These are phyloP conservation scores for Neotoxoptera formosana DNA, from an alignment of 1,140 invertebrate species.

Conservation along the genomic window DNA sequence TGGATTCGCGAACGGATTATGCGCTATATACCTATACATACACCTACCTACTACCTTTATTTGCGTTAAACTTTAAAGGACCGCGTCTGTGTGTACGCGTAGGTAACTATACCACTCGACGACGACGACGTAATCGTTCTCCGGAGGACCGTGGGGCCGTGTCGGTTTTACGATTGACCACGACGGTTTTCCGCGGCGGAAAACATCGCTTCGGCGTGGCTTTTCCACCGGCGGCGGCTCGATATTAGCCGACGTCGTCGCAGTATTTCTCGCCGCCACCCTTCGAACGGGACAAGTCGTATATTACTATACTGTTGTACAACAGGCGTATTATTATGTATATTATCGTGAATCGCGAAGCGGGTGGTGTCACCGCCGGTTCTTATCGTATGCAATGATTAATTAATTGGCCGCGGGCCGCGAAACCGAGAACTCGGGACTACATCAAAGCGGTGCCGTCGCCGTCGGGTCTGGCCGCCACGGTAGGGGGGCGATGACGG, in stretches of 20 bases:
- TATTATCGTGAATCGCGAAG: not conserved
- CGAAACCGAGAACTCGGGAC: not conserved
- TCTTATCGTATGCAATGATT: not conserved
- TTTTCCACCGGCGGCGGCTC: too few relatives aligned
- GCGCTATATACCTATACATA: not conserved
- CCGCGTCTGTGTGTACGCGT: too few relatives aligned
- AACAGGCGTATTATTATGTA: not conserved
- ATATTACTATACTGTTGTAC: not conserved
- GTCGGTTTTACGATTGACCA: not conserved
- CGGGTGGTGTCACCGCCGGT: not conserved
- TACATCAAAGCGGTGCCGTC: not conserved
- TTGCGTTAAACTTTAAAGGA: conserved; percentile 26
- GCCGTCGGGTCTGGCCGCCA: not conserved
- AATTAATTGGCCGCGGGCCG: not conserved
- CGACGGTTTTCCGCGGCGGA: not conserved
- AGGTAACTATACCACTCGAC: not conserved
- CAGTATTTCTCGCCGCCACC: not conserved
- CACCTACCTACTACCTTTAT: not conserved
- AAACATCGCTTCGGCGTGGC: not conserved
- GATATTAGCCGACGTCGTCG: not conserved
- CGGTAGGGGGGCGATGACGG: too few relatives aligned
- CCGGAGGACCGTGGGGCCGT: not conserved
- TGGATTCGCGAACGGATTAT: not conserved
- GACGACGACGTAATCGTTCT: not conserved
- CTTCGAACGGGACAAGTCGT: not conserved